Base-by-base conservation (phyloP, 35 echinoderm and acorn worm genomes). In the Apostichopus californicus region DNA sequence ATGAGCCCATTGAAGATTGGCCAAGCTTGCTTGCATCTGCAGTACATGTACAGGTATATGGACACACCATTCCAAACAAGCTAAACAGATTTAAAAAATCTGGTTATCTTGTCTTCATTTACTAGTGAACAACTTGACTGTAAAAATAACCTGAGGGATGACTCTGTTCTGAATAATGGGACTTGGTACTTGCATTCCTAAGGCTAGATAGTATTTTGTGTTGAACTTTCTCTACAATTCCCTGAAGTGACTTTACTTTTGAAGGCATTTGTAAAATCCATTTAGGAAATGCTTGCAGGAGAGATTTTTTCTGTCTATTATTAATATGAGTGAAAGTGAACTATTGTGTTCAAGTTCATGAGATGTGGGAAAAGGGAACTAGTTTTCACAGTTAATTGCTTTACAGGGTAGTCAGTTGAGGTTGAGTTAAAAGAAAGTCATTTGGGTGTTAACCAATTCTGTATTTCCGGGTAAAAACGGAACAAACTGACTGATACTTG, bases 231-330 rank as follows among this genome's bases (percentile, higher is more conserved):
- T 14, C 64, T 68, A 68, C 64, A 68, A 68, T 68, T 68, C 64
- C 64, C 64, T 68, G 11, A 14, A 68, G 64, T 68, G 64, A 68
- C 64, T 68, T 68, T 46, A 46, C 11, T 18, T 68, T 68, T 68
- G 64, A 68, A 68, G 64, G 18, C 64, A 68, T 68, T 68, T 68
- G 64, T 68, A 68, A 68, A 68, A 68, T 68, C 64, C 64, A 68
- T 68, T 68, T 68, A 68, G 64, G 64, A 68, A 68, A 68, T 1
- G 64, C 64, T 68, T 68, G 64, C 64, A 68, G 64, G 64, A 68
- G 64, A 18, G 64, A 68, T 68, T 68, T 18, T 68, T 68, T 68
- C 17, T 68, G 64, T 68, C 8, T 68, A 13, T 17, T 68, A 11
- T 68, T 18, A 14, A 18, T 68, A 11, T 4, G 18, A 14, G 64